Conservation (phyloP, 92 coral and sea anemone genomes). For the Pocillopora grandis region DNA sequence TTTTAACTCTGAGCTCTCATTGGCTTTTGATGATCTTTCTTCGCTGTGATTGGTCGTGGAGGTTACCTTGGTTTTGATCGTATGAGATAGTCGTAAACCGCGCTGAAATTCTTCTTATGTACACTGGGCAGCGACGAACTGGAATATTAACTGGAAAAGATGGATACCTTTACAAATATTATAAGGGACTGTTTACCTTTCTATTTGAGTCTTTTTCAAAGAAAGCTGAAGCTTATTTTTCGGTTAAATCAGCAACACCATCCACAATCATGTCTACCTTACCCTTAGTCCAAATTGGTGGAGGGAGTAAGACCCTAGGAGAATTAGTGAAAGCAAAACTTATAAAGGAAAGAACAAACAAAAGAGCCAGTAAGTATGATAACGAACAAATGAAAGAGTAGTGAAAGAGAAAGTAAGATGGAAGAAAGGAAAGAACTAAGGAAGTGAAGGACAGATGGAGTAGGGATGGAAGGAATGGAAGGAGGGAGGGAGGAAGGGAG, state of each 20-base stretch:
- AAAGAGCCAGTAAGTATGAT: background rate
- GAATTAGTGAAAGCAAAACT: too few relatives aligned
- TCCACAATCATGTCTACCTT: constrained; percentile 24
- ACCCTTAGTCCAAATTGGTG: background rate
- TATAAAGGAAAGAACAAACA: too few relatives aligned
- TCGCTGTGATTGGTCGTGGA: too few relatives aligned
- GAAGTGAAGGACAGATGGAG: background rate
- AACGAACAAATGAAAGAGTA: background rate
- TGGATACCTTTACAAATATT: too few relatives aligned
- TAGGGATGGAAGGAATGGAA: background rate
- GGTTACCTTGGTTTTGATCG: too few relatives aligned
- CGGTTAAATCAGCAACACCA: background rate
- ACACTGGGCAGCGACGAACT: too few relatives aligned
- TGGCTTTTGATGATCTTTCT: too few relatives aligned
- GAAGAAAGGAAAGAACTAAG: background rate
- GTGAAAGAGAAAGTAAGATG: background rate
- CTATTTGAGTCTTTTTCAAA: constrained; percentile 5
- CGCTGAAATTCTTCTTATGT: too few relatives aligned
- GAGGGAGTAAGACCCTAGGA: constrained; percentile 23
- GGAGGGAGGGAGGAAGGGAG: background rate
- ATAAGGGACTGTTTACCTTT: background rate
- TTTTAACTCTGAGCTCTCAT: too few relatives aligned
- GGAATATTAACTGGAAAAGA: too few relatives aligned
- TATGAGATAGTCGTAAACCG: too few relatives aligned
- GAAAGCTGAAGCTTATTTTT: background rate